phyloP scores from a whole-genome alignment of 2,113 vertebrate genomes.

The Nannobrachium achirus region DNA sequence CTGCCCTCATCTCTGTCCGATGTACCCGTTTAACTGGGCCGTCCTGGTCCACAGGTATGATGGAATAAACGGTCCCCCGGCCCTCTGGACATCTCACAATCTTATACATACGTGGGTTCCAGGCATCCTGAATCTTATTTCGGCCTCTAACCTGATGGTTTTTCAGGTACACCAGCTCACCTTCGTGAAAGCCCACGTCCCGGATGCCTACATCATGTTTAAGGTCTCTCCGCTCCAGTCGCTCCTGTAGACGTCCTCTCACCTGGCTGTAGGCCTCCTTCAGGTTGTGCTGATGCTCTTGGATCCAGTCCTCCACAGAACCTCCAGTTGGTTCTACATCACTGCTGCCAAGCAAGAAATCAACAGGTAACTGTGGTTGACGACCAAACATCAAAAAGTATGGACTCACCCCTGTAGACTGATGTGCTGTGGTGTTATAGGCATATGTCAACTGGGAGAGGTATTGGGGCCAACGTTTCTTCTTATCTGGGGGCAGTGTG shows the following conservation, averaged over 20 bases:
- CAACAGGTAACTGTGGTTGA: not conserved
- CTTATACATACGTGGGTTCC: not conserved
- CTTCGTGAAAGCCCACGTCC: no score
- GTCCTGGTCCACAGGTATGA: not conserved
- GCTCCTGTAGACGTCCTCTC: not conserved
- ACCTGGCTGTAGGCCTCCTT: slow-evolving; percentile 1
- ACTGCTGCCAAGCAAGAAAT: no score
- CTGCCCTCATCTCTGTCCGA: slow-evolving; percentile 2
- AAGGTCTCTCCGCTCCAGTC: not conserved
- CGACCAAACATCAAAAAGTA: not conserved
- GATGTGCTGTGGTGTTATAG: not conserved
- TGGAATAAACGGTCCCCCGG: not conserved
- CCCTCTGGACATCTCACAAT: slow-evolving; percentile 1
- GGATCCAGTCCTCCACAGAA: not conserved
- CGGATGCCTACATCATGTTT: no score
- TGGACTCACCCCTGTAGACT: not conserved
- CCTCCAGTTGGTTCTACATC: no score
- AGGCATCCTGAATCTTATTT: slow-evolving; percentile 23
- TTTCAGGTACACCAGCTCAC: slow-evolving; percentile 14
- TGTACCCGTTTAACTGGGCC: not conserved
- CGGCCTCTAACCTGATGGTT: slow-evolving; percentile 3
- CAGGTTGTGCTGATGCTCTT: not conserved
- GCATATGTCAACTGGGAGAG: not conserved
- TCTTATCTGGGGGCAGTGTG: not conserved
- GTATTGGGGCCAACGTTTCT: not conserved